Evolutionary conservation across 2,888 invertebrate species (phyloP).

Genomic region (Microctonus aethiopoides): DNA sequence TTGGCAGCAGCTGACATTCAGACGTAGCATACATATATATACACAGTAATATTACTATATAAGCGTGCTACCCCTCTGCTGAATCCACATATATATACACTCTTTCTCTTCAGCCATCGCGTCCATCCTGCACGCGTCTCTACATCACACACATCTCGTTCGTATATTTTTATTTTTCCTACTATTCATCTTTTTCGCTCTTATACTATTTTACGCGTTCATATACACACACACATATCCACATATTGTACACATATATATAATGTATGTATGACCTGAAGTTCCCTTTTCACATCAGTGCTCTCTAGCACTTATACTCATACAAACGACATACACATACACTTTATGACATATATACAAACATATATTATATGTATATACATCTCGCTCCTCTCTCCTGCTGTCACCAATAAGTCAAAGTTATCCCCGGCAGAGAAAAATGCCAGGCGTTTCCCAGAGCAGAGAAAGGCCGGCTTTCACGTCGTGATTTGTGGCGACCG

Average conservation of each 20-base stretch:
- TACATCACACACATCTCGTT: constrained; percentile 36
- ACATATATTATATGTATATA: no score
- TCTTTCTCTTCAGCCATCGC: constrained; percentile 35
- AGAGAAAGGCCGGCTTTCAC: constrained; percentile 65
- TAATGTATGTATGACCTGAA: not conserved
- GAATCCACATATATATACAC: no score
- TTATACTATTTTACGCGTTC: constrained; percentile 2
- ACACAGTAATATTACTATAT: no score
- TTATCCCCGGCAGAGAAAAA: constrained; percentile 67
- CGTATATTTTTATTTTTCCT: constrained; percentile 24
- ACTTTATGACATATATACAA: no score
- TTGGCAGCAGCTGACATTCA: constrained; percentile 63
- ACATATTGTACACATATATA: not conserved
- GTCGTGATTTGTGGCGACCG: constrained; percentile 66
- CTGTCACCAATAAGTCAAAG: constrained; percentile 67
- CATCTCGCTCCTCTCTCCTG: constrained; percentile 40
- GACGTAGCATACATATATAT: constrained; percentile 41
- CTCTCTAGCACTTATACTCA: constrained; percentile 39
- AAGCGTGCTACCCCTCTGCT: constrained; percentile 30
- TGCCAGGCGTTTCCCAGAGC: constrained; percentile 66
- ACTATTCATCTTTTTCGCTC: constrained; percentile 1
- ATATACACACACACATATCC: no score
- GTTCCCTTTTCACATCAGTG: constrained; percentile 19
- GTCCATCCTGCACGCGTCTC: constrained; percentile 50
- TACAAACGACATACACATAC: constrained; percentile 39